Conservation (phyloP, 2,113 vertebrate genomes). For the Phocoena sinus region DNA sequence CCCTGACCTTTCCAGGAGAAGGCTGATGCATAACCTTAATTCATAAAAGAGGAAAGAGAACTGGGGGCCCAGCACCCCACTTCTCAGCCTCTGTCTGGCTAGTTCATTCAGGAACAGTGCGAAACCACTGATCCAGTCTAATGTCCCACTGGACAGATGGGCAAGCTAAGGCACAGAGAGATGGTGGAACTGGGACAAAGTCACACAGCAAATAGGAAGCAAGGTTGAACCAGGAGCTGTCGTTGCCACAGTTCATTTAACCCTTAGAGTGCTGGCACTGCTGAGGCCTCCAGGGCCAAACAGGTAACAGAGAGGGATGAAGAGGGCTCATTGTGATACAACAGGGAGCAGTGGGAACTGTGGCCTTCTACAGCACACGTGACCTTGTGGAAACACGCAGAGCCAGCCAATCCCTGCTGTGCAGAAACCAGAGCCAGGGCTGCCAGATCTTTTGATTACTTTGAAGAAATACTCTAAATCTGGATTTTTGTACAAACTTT, state of each 20-base stretch:
- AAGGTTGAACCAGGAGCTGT: neutral
- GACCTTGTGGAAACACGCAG: rapidly evolving
- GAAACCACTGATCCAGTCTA: neutral
- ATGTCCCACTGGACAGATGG: neutral
- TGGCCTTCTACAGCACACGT: rapidly evolving
- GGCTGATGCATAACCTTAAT: neutral
- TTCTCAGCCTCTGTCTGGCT: neutral
- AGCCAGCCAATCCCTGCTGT: rapidly evolving
- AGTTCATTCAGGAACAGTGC: neutral
- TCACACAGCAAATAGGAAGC: neutral
- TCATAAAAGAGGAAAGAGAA: neutral
- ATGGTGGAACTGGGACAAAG: neutral
- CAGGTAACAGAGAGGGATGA: rapidly evolving
- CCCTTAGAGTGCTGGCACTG: rapidly evolving
- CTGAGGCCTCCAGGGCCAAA: neutral
- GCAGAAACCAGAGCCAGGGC: rapidly evolving
- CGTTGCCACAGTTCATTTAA: neutral
- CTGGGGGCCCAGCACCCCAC: rapidly evolving
- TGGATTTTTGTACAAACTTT: neutral
- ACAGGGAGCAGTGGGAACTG: rapidly evolving
- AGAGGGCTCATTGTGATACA: rapidly evolving
- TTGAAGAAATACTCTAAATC: neutral
- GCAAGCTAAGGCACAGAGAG: neutral
- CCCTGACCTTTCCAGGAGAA: neutral
- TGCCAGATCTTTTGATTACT: neutral